phyloP scores from a whole-genome alignment of 2,113 vertebrate genomes.

The Lophochroa leadbeateri region DNA sequence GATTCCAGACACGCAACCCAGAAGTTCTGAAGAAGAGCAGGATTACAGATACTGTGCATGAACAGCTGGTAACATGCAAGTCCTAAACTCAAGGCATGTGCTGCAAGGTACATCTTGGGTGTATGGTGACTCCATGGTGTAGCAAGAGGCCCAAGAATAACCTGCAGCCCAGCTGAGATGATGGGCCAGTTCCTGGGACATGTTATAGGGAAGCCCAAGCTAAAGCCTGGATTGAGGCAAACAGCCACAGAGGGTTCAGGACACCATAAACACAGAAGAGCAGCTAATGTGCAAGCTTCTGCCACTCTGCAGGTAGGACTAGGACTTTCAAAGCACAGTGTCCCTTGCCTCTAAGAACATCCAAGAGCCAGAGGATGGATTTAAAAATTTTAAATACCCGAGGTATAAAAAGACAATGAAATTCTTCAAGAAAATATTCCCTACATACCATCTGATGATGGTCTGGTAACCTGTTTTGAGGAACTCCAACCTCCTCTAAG shows the following conservation, averaged over 20 bases:
- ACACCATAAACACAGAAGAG: neutral
- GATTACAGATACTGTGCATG: neutral
- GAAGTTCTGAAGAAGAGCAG: accelerated
- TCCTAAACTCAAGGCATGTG: neutral
- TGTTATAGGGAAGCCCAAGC: accelerated
- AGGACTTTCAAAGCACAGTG: neutral
- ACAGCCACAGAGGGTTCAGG: neutral
- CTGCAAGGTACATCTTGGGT: neutral
- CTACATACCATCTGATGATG: neutral
- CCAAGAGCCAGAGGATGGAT: neutral
- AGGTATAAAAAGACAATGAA: neutral
- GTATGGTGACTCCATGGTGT: accelerated
- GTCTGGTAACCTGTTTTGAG: neutral
- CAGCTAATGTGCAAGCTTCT: neutral
- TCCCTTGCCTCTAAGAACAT: neutral
- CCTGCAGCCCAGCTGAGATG: accelerated
- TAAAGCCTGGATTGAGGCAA: neutral
- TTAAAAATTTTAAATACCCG: neutral
- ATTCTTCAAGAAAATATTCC: neutral
- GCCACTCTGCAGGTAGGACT: neutral
- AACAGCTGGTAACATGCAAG: accelerated
- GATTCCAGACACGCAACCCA: accelerated
- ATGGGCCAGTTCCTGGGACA: neutral
- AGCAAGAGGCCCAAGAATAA: neutral
- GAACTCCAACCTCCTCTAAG: neutral